These are phyloP conservation scores for Apostichopus parvimensis DNA, from an alignment of 35 echinoderm and acorn worm genomes.

Conservation along the genomic window DNA sequence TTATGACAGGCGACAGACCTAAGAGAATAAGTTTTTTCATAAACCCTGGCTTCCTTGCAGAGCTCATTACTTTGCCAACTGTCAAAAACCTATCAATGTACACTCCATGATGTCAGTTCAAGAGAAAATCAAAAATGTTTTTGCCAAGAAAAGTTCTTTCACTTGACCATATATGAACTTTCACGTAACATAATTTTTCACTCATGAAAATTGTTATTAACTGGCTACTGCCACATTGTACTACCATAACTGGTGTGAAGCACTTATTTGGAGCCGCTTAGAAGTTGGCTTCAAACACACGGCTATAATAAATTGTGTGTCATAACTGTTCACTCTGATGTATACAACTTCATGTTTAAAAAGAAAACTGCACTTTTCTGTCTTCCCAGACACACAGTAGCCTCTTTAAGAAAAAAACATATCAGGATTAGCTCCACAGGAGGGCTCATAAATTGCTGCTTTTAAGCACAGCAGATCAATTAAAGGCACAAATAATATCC, in stretches of 20 bases:
- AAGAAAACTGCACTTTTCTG: neutral
- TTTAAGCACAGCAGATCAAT: constrained; percentile 44
- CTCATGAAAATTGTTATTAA: no score
- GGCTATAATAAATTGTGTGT: neutral
- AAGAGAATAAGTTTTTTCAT: neutral
- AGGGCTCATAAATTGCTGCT: constrained; percentile 47
- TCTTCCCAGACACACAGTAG: neutral
- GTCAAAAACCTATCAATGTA: neutral
- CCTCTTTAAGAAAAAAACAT: constrained; percentile 21
- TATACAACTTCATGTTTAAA: neutral
- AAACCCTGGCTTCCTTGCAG: neutral
- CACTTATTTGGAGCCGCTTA: constrained; percentile 5
- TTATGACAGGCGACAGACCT: no score
- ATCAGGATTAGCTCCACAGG: constrained; percentile 20
- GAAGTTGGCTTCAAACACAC: neutral
- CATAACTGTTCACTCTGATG: neutral
- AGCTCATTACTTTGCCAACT: constrained; percentile 3
- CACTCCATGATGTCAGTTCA: neutral
- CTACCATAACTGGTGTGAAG: neutral
- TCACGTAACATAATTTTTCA: neutral
- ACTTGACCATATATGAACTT: constrained; percentile 9
- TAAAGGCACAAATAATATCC: constrained; percentile 48
- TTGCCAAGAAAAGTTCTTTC: constrained; percentile 14
- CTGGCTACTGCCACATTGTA: neutral
- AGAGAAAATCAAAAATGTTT: neutral